Evolutionary conservation across 2,113 vertebrate species (phyloP).

Genomic region (Caracal caracal): DNA sequence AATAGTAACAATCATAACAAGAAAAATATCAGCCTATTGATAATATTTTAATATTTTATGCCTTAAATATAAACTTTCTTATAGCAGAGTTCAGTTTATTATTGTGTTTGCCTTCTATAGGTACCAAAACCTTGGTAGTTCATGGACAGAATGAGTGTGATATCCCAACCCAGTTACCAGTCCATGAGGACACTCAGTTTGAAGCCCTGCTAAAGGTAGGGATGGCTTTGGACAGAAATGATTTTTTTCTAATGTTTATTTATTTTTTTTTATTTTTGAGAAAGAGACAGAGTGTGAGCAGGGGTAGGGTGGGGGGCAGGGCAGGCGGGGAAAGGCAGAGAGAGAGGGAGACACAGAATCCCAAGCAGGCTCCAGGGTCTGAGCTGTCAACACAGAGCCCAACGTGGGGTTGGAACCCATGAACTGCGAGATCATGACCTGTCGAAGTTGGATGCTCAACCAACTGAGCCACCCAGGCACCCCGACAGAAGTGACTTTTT

Average conservation of each 20-base stretch:
- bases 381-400: too few species aligned
- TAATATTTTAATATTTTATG: background rate
- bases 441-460: too few species aligned
- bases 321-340: too few species aligned
- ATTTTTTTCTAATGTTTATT: background rate
- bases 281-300: too few species aligned
- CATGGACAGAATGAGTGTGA: slow-evolving; percentile 99
- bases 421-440: too few species aligned
- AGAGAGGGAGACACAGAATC: too few species aligned
- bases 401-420: too few species aligned
- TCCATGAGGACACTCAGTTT: slow-evolving; percentile 99
- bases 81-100: background rate
- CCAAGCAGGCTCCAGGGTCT: too few species aligned
- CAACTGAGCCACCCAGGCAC: too few species aligned
- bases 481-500: background rate
- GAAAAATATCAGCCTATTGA: background rate
- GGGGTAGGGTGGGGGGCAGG: too few species aligned
- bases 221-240: slow-evolving; percentile 14
- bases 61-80: background rate
- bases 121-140: slow-evolving; percentile 98
- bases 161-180: slow-evolving; percentile 97
- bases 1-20: background rate
- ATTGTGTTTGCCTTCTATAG: slow-evolving; percentile 82
- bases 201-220: slow-evolving; percentile 97
- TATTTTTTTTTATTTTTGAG: too few species aligned